Evolutionary conservation across 2,888 invertebrate species (phyloP).

Genomic region (Lacanobia wlatinum): DNA sequence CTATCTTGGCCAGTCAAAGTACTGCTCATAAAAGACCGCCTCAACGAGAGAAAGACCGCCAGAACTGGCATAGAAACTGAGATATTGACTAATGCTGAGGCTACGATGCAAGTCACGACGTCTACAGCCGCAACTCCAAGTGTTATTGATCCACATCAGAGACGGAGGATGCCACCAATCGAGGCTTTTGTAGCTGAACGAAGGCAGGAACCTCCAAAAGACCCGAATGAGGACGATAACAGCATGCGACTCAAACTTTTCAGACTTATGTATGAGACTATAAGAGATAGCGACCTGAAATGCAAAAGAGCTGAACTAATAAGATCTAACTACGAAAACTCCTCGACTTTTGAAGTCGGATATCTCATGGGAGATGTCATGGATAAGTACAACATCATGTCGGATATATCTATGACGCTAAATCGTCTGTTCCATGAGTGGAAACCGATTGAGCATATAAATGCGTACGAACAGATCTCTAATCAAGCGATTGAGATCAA

Average conservation of each 20-base stretch:
- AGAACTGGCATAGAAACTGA: not conserved
- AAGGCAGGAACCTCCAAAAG: not conserved
- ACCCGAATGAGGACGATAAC: conserved; percentile 68
- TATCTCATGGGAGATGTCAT: conserved; percentile 79
- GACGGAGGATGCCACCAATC: conserved; percentile 22
- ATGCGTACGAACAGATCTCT: conserved; percentile 83
- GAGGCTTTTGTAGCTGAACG: conserved; percentile 5
- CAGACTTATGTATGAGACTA: conserved; percentile 82
- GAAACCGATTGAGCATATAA: conserved; percentile 85
- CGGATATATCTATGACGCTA: conserved; percentile 75
- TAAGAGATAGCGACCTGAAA: conserved; percentile 80
- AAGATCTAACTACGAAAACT: conserved; percentile 74
- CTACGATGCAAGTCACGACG: not conserved
- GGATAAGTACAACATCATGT: conserved; percentile 77
- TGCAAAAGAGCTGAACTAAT: conserved; percentile 79
- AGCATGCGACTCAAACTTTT: conserved; percentile 82
- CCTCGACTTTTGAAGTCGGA: conserved; percentile 76
- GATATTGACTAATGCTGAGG: not conserved
- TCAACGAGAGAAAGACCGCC: accelerated
- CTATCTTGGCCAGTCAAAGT: conserved; percentile 50
- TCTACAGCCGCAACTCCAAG: not conserved
- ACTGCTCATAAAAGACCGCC: conserved; percentile 11
- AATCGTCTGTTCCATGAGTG: conserved; percentile 73
- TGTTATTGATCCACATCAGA: not conserved
- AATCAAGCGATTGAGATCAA: conserved; percentile 81